A percentile compares a stretch with the other conserved stretches of the same genome.
phyloP scores from a whole-genome alignment of 2,797 vertebrate species.

The Sphenopsis melanotis region DNA sequence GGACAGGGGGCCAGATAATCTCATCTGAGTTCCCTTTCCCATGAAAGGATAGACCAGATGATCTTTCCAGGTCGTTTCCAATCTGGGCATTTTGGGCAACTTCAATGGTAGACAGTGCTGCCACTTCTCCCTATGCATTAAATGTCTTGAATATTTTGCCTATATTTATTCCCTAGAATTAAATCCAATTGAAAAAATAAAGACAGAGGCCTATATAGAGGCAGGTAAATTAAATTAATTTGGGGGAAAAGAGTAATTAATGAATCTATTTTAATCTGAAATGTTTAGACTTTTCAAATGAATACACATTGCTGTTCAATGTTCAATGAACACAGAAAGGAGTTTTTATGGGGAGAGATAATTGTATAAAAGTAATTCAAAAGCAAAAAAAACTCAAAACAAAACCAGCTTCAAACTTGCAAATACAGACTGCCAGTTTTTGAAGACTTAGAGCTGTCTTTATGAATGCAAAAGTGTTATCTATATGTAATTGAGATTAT shows the following conservation, averaged over 20 bases:
- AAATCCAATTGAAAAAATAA: not conserved
- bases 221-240: not conserved
- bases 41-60: not conserved
- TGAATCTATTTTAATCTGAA: not conserved
- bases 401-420: not conserved
- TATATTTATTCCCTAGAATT: not conserved
- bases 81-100: not conserved
- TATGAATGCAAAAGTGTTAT: not conserved
- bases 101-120: not conserved
- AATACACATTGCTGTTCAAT: not conserved
- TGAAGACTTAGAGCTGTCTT: not conserved
- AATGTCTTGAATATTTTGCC: not conserved
- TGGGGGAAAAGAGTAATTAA: not conserved
- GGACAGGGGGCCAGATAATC: not conserved
- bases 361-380: not conserved
- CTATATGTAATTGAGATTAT: not conserved
- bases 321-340: not conserved
- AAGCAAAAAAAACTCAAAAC: conserved; percentile 6
- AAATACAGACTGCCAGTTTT: conserved; percentile 22
- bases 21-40: not conserved
- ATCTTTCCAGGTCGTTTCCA: not conserved
- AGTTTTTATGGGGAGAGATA: not conserved
- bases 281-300: not conserved
- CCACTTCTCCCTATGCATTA: not conserved
- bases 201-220: not conserved